phyloP scores from a whole-genome alignment of 2,113 vertebrate species.

The Grammomys surdaster region DNA sequence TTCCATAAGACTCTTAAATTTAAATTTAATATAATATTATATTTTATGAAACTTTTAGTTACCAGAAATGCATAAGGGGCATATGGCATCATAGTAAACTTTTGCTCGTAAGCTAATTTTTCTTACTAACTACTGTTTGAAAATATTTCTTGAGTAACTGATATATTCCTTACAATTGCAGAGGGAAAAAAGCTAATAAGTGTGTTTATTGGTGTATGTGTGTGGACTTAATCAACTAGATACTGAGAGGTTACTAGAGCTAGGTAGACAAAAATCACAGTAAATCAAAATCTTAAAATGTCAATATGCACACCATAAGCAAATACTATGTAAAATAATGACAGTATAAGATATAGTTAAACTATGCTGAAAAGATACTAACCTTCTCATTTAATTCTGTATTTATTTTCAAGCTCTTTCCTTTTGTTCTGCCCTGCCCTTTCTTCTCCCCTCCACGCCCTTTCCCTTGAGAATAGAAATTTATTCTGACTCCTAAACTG shows the following conservation, averaged over 20 bases:
- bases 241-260: not conserved
- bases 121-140: not conserved
- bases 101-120: not conserved
- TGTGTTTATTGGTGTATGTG: not conserved
- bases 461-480: too few species aligned
- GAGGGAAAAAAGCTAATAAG: not conserved
- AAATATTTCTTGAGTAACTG: not conserved
- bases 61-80: not conserved
- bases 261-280: not conserved
- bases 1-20: not conserved
- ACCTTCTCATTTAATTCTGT: not conserved
- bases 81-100: not conserved
- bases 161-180: not conserved
- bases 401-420: not conserved
- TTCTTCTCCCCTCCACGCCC: not conserved
- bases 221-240: not conserved
- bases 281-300: not conserved
- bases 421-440: not conserved
- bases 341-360: not conserved
- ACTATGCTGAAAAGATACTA: not conserved
- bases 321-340: not conserved
- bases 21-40: not conserved
- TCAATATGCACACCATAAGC: not conserved
- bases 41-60: not conserved
- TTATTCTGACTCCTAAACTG: not conserved